Evolutionary conservation across 2,888 invertebrate species (phyloP).

Genomic region (Gasteruption jaculator): DNA sequence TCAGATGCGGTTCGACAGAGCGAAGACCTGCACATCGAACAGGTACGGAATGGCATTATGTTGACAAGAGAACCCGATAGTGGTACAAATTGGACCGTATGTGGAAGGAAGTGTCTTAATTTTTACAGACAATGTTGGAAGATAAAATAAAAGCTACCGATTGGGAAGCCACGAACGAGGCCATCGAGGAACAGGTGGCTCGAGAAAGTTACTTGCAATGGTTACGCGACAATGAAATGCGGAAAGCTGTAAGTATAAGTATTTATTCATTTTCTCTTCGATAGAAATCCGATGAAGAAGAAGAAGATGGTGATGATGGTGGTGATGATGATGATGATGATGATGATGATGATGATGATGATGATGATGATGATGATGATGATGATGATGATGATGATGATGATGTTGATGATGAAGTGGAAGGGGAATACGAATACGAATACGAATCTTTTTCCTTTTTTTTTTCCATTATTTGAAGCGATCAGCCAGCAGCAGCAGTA

Average conservation of each 20-base stretch:
- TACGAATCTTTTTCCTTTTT: constrained; percentile 4
- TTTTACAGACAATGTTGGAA: constrained; percentile 74
- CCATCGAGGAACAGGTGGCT: constrained; percentile 84
- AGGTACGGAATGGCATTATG: constrained; percentile 55
- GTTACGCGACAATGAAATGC: constrained; percentile 64
- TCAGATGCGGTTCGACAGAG: constrained; percentile 73
- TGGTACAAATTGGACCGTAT: not conserved
- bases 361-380: too few relatives aligned
- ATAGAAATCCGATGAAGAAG: constrained; percentile 42
- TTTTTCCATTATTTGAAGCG: too few relatives aligned
- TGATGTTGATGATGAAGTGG: too few relatives aligned
- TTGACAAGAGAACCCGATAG: not conserved
- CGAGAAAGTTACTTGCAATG: constrained; percentile 81
- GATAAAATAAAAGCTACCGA: constrained; percentile 86
- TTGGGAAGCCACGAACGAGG: constrained; percentile 88
- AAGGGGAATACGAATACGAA: too few relatives aligned
- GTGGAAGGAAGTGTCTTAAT: constrained; percentile 9
- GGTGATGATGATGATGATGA: too few relatives aligned
- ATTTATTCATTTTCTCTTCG: constrained; percentile 3
- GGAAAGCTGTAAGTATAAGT: constrained; percentile 49
- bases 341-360: too few relatives aligned
- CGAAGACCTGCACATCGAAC: constrained; percentile 76
- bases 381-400: too few relatives aligned
- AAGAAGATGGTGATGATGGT: constrained; percentile 53
- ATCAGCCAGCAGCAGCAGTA: constrained; percentile 44